Evolutionary conservation across 2,888 invertebrate species (phyloP), one percentile per base, ranked within the genome.

Genomic region (Drosophila anceps): DNA sequence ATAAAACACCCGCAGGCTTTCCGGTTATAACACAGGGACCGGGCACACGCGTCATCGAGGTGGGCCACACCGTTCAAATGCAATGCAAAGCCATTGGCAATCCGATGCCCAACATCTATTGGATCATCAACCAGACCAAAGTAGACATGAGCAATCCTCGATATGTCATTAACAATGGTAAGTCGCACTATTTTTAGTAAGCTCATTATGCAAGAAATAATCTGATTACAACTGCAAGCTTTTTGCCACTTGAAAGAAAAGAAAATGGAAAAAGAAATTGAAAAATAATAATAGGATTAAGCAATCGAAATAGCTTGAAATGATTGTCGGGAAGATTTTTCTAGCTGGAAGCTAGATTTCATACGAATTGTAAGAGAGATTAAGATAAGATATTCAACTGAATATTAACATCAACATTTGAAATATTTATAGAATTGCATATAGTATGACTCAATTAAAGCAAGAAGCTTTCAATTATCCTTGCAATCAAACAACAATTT

Each of bases 71-170:
- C 50, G 97, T 98, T 15, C 95, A 97, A 29, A 95, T 99, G 89
- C 96, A 96, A 48, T 99, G 99, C 93, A 95, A 96, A 74, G 98
- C 98, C 41, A 95, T 95, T 48, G 99, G 98, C 61, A 96, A 94
- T 91, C 98, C 98, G 5, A 93, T 96, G 37, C 96, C 96, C 7
- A 95, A 94, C 87, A 96, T 99, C 88, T 95, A 96, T 81, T 99
- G 99, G 99, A 95, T 99, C 80, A 96, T 98, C 93, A 98, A 99
- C 94, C 96, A 96, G 92, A 94, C 98, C 90, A 98, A 98, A 64
- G 95, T 98, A 84, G 96, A 98, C 92, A 96, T 96, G 88, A 95
- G 95, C 80, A 97, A 98, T 93, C 96, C 96, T 0, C 95, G 98
- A 90, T 98, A 97, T 93, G 96, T 96, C 59, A 95, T 98, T 68